These are phyloP conservation scores for Nanorana parkeri DNA, from an alignment of 2,113 vertebrate genomes.

Conservation along the genomic window DNA sequence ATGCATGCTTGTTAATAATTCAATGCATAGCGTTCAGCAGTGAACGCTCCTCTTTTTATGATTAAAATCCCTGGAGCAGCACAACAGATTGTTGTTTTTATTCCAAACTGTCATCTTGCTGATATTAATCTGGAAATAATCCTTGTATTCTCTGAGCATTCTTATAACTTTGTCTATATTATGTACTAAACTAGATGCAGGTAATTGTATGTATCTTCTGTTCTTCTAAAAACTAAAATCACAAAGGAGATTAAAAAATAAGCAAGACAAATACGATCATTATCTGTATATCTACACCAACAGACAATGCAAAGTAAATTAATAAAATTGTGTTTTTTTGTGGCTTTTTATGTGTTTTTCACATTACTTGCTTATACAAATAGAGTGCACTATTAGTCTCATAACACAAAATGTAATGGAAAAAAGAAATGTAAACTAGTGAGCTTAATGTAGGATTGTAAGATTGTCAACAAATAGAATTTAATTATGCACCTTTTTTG, in stretches of 20 bases:
- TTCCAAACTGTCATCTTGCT: neutral
- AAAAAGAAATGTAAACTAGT: no score
- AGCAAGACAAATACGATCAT: neutral
- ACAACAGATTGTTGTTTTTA: neutral
- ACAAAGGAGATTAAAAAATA: neutral
- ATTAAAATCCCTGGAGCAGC: neutral
- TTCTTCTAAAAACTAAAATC: neutral
- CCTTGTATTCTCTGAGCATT: neutral
- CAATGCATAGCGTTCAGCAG: no score
- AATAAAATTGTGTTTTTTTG: no score
- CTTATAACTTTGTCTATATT: neutral
- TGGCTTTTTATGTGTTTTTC: no score
- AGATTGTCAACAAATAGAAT: no score
- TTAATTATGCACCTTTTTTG: no score
- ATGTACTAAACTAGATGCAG: neutral
- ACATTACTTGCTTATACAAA: no score
- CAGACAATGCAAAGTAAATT: neutral
- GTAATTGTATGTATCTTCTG: neutral
- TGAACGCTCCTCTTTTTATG: neutral
- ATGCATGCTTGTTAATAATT: no score
- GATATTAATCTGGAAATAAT: neutral
- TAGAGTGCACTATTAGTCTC: no score
- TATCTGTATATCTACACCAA: neutral
- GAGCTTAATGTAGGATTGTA: no score
- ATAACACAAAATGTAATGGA: no score